Evolutionary conservation across 2,797 vertebrate genomes (phyloP).

Genomic region (Aphelocoma californica): DNA sequence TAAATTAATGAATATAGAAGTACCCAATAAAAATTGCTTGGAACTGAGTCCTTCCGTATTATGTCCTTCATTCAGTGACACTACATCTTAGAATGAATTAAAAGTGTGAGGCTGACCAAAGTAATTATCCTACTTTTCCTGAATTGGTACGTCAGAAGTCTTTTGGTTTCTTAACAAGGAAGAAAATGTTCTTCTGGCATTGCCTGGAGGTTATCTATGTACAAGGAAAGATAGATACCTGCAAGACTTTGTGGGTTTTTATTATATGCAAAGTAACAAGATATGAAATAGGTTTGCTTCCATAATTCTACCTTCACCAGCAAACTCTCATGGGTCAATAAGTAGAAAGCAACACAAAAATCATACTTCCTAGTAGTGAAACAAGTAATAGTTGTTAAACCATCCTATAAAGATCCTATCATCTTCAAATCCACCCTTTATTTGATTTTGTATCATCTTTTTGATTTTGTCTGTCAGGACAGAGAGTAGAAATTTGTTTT

Average conservation of each 20-base stretch:
- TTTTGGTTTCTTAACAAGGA: background rate
- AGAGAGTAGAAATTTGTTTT: background rate
- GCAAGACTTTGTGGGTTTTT: background rate
- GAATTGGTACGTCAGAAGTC: background rate
- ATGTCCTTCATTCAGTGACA: background rate
- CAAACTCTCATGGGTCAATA: background rate
- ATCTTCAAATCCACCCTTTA: background rate
- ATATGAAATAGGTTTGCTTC: background rate
- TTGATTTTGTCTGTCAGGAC: background rate
- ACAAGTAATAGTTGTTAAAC: background rate
- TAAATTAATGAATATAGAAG: background rate
- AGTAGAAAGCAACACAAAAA: background rate
- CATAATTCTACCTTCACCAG: background rate
- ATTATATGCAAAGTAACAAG: background rate
- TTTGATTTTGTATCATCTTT: background rate
- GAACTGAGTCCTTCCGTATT: background rate
- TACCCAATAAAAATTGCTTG: background rate
- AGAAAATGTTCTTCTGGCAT: background rate
- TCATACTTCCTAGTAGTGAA: background rate
- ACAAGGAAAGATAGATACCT: background rate
- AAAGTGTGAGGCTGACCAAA: background rate
- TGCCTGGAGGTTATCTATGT: background rate
- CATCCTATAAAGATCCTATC: background rate
- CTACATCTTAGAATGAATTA: background rate
- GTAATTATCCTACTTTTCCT: background rate